Conservation (phyloP, 2,113 vertebrate species). For the Entelurus aequoreus region DNA sequence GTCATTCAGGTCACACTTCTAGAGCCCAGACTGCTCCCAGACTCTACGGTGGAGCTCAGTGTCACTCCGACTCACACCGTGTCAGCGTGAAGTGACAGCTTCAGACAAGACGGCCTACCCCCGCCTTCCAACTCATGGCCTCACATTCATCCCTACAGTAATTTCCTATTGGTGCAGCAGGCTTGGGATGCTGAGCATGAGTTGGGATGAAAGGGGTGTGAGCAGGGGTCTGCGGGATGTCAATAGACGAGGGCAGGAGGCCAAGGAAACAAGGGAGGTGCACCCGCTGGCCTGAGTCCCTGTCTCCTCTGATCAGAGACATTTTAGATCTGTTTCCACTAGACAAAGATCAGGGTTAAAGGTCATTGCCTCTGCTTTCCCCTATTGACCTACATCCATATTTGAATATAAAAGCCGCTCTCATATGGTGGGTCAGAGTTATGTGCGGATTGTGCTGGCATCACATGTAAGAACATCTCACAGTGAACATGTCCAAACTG, state of each 20-base stretch:
- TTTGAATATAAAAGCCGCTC: slow-evolving; percentile 14
- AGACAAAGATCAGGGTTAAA: slow-evolving; percentile 48
- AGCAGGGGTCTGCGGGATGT: slow-evolving; percentile 39
- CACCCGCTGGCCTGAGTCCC: slow-evolving; percentile 40
- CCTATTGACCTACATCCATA: slow-evolving; percentile 19
- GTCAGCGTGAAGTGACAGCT: slow-evolving; percentile 67
- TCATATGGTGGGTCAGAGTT: slow-evolving; percentile 6
- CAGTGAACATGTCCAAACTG: too few relatives aligned
- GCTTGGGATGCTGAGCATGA: slow-evolving; percentile 51
- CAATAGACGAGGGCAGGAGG: slow-evolving; percentile 53
- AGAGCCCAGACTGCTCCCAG: slow-evolving; percentile 50
- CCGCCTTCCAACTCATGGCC: slow-evolving; percentile 6
- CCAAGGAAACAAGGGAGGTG: slow-evolving; percentile 39
- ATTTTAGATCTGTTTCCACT: slow-evolving; percentile 57
- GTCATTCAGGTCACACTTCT: slow-evolving; percentile 48
- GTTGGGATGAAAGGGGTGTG: slow-evolving; percentile 42
- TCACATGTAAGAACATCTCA: too few relatives aligned
- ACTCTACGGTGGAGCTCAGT: slow-evolving; percentile 55
- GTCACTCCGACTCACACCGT: slow-evolving; percentile 66
- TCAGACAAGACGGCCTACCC: slow-evolving; percentile 34
- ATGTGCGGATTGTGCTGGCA: too few relatives aligned
- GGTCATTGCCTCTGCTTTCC: slow-evolving; percentile 34
- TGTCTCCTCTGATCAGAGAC: slow-evolving; percentile 49
- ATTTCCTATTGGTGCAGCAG: slow-evolving; percentile 48
- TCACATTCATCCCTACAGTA: slow-evolving; percentile 29